Evolutionary conservation across 2,797 vertebrate genomes (phyloP), one percentile per base, ranked within the genome.

Genomic region (Alosa sapidissima): DNA sequence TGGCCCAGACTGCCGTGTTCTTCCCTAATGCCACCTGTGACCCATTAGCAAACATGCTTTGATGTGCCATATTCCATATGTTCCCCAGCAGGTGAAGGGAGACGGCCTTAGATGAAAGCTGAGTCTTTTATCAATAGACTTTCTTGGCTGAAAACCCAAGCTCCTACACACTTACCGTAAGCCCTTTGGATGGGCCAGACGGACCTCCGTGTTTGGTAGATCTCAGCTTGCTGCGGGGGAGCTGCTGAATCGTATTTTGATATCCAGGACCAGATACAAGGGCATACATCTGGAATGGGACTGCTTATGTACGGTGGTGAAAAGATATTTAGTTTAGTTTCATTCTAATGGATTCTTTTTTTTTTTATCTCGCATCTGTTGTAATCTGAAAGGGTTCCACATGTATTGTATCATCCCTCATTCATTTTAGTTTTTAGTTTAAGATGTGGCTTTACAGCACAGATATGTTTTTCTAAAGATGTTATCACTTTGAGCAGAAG

Each of bases 21-120:
- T 36, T 36, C 28, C 28, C 33, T 14, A 5, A 11, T 11, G 14
- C 28, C 65, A 13, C 58, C 85, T 62, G 84, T 83, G 85, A 86
- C 84, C 89, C 88, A 81, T 2, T 87, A 88, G 85, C 87, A 88
- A 92, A 90, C 90, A 81, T 21, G 86, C 90, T 92, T 89, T 91
- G 89, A 91, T 92, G 89, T 87, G 62, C 83, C 83, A 84, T 88
- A 92, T 92, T 90, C 75, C 81, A 91, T 90, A 90, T 91, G 65
- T 72, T 36, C 36, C 89, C 87, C 81, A 13, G 81, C 85, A 65
- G 81, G 13, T 60, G 58, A 48, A 82, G 65, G 86, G 83, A 68
- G 49, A 62, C 21, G 88, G 89, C 88, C 83, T 0, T 5, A 89
- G 89, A 81, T 87, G 89, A 88, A 92, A 91, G 90, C 89, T 81